Base-by-base conservation (phyloP, 2,888 invertebrate species). In the Galerucella pusilla region DNA sequence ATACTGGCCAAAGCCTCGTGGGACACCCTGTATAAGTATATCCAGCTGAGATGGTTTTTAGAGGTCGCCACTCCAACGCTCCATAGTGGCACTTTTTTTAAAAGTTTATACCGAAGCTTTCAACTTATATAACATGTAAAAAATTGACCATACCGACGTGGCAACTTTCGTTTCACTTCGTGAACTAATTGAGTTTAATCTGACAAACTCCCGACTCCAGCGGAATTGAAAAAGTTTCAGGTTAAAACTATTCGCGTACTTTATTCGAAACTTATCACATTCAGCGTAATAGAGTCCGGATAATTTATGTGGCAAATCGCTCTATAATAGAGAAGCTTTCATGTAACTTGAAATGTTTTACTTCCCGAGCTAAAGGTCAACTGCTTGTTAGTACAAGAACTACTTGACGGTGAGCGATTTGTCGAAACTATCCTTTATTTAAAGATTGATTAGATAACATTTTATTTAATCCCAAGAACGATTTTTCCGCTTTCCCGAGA, bases 231-330 rank as follows among this genome's bases (percentile, higher is more conserved):
- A 59, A 59, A 59, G 25, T 59, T 59, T 25, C 20, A 20, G 1
- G 59, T 7, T 9, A 59, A 25, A 59, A 59, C 59, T 59, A 25
- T 59, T 25, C 20, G 59, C 59, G 10, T 59, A 59, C 59, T 59
- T 49, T 59, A 59, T 20, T 12, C 3, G 59, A 59, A 59, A 59
- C 59, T 59, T 59, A 59, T 59, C 25, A 20, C 59, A 59, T 59
- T 25, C 59, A 25, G 25, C 59, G 11, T 59, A 59, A 59, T 59
- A 59, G 59, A 59, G 59, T 59, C 59, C 59, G 59, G 25, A 59
- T 25, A 59, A 59, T 59, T 16, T 59, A 59, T 59, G 20, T 59
- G 59, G 25, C 59, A 59, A 59, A 59, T 59, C 11, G 11, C 20
- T 12, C n/a, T 59, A 14, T 59, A 59, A 59, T 59, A 59, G 25